These are phyloP conservation scores for Periophthalmus magnuspinnatus DNA, from an alignment of 2,797 vertebrate species.

Conservation along the genomic window DNA sequence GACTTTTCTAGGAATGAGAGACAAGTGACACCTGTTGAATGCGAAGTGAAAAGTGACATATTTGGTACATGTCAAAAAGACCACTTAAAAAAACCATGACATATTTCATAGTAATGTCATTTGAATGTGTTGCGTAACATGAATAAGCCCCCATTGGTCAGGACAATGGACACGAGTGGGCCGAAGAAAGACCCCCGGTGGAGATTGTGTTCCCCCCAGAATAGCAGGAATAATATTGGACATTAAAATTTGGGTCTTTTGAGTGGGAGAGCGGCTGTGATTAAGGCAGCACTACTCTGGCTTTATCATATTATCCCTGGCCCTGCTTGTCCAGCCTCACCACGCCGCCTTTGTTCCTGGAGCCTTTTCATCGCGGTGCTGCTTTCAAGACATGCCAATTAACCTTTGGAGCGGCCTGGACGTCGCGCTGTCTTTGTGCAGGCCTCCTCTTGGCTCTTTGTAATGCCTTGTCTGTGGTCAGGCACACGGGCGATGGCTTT, in stretches of 20 bases:
- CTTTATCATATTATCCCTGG: conserved; percentile 75
- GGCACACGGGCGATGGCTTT: conserved; percentile 69
- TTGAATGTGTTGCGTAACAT: conserved; percentile 15
- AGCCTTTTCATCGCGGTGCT: conserved; percentile 73
- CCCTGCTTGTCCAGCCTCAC: conserved; percentile 67
- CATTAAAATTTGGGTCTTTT: conserved; percentile 45
- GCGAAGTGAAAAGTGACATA: background rate
- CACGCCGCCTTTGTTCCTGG: conserved; percentile 74
- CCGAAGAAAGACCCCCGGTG: conserved; percentile 13
- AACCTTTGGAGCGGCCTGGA: conserved; percentile 78
- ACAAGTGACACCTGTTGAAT: too few relatives aligned
- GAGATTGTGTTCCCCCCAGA: conserved; percentile 7
- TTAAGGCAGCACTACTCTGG: conserved; percentile 62
- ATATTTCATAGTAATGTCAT: conserved; percentile 19
- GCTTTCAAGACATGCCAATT: conserved; percentile 82
- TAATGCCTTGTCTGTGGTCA: conserved; percentile 67
- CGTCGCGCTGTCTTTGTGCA: conserved; percentile 77
- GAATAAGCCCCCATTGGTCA: background rate
- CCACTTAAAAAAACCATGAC: background rate
- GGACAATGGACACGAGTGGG: conserved; percentile 16
- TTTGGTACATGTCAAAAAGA: background rate
- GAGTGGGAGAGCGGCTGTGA: conserved; percentile 51
- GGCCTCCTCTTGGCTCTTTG: conserved; percentile 70
- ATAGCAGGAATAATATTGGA: conserved; percentile 38
- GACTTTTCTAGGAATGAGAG: too few relatives aligned